Evolutionary conservation across 1,140 invertebrate genomes (phyloP).

Genomic region (Potamilus streckersoni): DNA sequence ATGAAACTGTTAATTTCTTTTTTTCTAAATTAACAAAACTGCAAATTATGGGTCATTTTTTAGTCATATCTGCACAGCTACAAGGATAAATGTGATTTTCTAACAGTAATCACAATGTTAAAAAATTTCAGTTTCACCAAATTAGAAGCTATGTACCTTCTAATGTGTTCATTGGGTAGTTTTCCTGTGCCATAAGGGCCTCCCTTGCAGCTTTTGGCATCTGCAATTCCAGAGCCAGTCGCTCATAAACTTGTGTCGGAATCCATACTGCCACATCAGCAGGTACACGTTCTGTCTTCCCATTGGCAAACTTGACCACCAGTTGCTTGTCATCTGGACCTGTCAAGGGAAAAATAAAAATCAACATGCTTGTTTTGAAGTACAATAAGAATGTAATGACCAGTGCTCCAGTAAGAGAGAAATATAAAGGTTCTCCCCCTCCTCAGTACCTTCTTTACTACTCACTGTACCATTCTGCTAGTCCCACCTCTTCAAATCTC

Average conservation of each 20-base stretch:
- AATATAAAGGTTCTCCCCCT: background rate
- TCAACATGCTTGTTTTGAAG: background rate
- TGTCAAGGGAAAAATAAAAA: conserved; percentile 12
- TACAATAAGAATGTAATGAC: no score
- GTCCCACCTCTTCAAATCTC: background rate
- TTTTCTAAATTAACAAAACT: no score
- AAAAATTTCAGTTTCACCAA: no score
- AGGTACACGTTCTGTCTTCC: conserved; percentile 46
- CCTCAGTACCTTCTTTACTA: background rate
- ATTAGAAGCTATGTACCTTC: conserved; percentile 6
- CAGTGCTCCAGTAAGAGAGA: no score
- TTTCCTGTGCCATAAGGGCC: conserved; percentile 37
- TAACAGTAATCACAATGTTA: no score
- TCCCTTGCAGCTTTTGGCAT: conserved; percentile 52
- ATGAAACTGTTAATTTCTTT: no score
- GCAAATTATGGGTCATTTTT: no score
- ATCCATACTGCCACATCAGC: conserved; percentile 55
- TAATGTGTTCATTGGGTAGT: conserved; percentile 45
- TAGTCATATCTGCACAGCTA: no score
- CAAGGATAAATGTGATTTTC: no score
- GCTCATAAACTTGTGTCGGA: conserved; percentile 47
- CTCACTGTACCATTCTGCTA: background rate
- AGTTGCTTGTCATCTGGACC: conserved; percentile 47
- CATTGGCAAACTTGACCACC: conserved; percentile 57
- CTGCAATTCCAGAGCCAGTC: conserved; percentile 52